Conservation (phyloP, 1,140 invertebrate genomes). For the Microplitis demolitor region DNA sequence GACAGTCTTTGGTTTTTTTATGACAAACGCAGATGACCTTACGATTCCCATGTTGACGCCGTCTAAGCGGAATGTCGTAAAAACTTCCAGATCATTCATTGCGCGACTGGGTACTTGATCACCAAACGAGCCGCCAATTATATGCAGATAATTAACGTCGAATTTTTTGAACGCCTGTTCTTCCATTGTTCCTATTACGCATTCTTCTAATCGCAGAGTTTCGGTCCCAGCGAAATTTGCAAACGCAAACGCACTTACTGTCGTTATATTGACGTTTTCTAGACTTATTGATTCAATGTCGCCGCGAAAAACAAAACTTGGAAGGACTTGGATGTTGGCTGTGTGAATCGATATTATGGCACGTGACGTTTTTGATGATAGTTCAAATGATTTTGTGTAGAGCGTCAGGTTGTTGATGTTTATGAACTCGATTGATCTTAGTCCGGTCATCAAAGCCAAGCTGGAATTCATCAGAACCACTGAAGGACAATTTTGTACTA, state of each 20-base stretch:
- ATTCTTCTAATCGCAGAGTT: constrained; percentile 57
- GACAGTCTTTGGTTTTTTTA: constrained; percentile 64
- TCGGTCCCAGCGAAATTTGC: constrained; percentile 67
- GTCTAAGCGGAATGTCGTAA: constrained; percentile 65
- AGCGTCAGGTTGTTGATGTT: constrained; percentile 61
- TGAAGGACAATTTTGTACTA: constrained; percentile 61
- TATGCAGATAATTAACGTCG: constrained; percentile 66
- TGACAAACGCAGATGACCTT: constrained; percentile 64
- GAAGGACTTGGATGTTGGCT: constrained; percentile 64
- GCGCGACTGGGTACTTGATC: constrained; percentile 69
- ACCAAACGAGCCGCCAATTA: constrained; percentile 64
- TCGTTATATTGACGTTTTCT: constrained; percentile 65
- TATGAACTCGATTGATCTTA: constrained; percentile 59
- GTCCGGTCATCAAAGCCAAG: constrained; percentile 53
- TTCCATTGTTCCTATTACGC: constrained; percentile 66
- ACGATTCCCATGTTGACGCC: constrained; percentile 55
- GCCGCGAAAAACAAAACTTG: constrained; percentile 72
- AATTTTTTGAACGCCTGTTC: constrained; percentile 81
- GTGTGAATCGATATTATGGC: constrained; percentile 53
- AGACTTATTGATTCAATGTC: constrained; percentile 72
- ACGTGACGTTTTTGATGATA: constrained; percentile 41
- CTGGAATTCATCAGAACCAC: constrained; percentile 62
- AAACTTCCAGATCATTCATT: constrained; percentile 74
- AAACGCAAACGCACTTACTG: constrained; percentile 74
- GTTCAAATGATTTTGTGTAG: constrained; percentile 49